Evolutionary conservation across 2,797 vertebrate species (phyloP), one percentile per base, ranked within the genome.

Genomic region (Acanthopagrus latus): DNA sequence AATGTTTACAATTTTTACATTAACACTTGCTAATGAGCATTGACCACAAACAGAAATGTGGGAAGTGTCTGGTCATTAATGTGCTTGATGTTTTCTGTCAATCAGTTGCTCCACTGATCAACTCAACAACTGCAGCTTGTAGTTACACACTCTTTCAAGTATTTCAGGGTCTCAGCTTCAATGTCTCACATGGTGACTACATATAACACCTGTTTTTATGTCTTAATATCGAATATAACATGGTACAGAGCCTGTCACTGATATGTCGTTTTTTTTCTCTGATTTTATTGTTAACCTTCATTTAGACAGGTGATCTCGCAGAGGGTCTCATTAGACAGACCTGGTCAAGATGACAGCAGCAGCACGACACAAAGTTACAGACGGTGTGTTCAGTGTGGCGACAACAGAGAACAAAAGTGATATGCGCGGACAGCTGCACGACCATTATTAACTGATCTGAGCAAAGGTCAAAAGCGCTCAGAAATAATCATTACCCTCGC

Each of bases 401-500:
- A 38, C 38, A 9, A 8, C 8, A 38, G 38, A 38, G 38, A 38
- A 38, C 38, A 38, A 38, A 38, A 38, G 9, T 38, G 38, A 38
- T 38, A 38, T 38, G 10, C 2, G 38, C 38, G 12, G 10, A 55
- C 44, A 43, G 69, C 10, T 33, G 58, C 23, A 33, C 2, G 7
- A 7, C 3, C 13, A 47, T 70, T 41, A 43, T 23, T 21, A 63
- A 69, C 1, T 50, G 20, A 64, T 70, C 20, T 44, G 64, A 51
- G 17, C 12, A 43, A 57, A 21, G 57, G 64, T 68, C 21, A 57
- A 41, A n/a, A 58, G 46, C 74, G 60, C 25, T 67, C 55, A 47
- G 43, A 64, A 47, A 46, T 56, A 0, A 57, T 55, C 4, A 38
- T 54, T 41, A 21, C 17, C 20, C 7, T 25, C 47, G 14, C 10